Evolutionary conservation across 2,888 invertebrate genomes (phyloP), one percentile per base, ranked within the genome.

Genomic region (Trichogramma dendrolimi): DNA sequence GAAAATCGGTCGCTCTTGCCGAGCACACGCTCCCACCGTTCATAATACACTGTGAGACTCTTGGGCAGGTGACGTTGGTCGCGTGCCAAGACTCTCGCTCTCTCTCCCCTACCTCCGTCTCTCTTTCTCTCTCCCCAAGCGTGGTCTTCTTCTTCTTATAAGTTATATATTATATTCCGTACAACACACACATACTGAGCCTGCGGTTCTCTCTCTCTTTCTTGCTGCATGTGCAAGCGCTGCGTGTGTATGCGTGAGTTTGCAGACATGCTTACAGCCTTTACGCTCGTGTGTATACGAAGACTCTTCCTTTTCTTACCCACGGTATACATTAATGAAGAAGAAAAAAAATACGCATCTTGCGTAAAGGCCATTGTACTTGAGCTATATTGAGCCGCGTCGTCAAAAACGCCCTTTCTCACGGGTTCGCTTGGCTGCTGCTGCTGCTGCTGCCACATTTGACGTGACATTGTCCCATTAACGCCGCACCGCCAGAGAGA

Each of bases 31-130:
- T 27, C 27, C 27, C 27, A 27, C 2, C 27, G 27, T 27, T 27
- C 27, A 2, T 27, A 27, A 27, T 27, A 27, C 27, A 27, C 27
- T 27, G 27, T 27, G 27, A 27, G 27, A 27, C 27, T 27, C 27
- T 27, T 27, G 27, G 70, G 76, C 79, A 79, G 79, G 79, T 79
- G 79, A 78, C 75, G 76, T 75, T 75, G 75, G 79, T 77, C 79
- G 79, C 79, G 79, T 79, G 79, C 77, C 78, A 72, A 64, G 66
- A 68, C 70, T 71, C 73, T 73, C 73, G 72, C 68, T 63, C 56
- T 69, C 61, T 67, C 64, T 63, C 63, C 63, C 55, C 57, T 65
- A 64, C 50, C 42, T 53, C 53, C 43, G 38, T 42, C 48, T 51
- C 40, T 41, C 11, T 46, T 14, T 51, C 39, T 50, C 46, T 40